phyloP scores from a whole-genome alignment of 2,797 vertebrate species.

The Sardinella longiceps region DNA sequence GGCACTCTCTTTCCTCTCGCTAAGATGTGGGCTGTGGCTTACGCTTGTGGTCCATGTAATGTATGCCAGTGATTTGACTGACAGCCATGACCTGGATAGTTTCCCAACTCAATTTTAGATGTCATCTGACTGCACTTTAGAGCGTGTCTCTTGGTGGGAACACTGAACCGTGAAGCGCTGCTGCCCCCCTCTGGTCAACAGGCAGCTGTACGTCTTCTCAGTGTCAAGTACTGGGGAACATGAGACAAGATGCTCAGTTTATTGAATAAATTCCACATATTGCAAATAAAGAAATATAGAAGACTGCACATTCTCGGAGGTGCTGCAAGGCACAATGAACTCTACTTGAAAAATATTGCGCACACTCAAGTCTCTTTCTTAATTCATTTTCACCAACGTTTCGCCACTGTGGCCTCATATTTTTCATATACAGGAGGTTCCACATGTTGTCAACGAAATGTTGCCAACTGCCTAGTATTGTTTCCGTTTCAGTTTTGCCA shows the following conservation, averaged over 20 bases:
- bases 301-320: too few relatives aligned
- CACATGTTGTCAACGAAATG: too few relatives aligned
- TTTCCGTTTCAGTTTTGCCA: neutral
- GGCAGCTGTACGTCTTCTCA: slow-evolving; percentile 20
- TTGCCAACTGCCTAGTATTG: too few relatives aligned
- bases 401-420: too few relatives aligned
- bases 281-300: too few relatives aligned
- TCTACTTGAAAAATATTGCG: too few relatives aligned
- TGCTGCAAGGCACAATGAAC: too few relatives aligned
- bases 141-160: neutral
- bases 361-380: too few relatives aligned
- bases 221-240: neutral
- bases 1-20: neutral
- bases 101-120: neutral
- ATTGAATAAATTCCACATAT: neutral
- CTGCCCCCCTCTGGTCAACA: slow-evolving; percentile 69
- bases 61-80: slow-evolving; percentile 28
- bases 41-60: neutral
- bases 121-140: neutral
- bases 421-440: too few relatives aligned
- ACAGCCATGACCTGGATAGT: neutral
- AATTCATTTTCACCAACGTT: too few relatives aligned
- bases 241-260: neutral
- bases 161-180: slow-evolving; percentile 49
- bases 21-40: neutral